phyloP scores from a whole-genome alignment of 35 echinoderm and acorn worm species.

The Heliocidaris tuberculata region DNA sequence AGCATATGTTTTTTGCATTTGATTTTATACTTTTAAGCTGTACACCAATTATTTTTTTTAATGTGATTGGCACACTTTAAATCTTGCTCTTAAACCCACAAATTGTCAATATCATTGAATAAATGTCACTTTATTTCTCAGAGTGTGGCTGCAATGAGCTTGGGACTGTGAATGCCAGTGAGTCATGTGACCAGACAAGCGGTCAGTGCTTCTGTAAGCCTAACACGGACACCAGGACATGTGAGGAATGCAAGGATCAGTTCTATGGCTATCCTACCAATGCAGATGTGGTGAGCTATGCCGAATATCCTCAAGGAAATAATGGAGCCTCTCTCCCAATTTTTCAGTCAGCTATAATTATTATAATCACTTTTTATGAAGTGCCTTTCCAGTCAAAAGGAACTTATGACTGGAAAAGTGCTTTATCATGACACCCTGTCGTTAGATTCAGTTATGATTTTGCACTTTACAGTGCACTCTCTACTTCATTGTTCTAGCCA shows the following conservation, averaged over 20 bases:
- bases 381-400: too few relatives aligned
- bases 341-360: neutral
- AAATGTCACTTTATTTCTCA: neutral
- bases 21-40: too few relatives aligned
- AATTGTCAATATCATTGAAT: neutral
- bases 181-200: conserved; percentile 65
- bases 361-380: too few relatives aligned
- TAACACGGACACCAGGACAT: conserved; percentile 57
- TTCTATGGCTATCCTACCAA: conserved; percentile 68
- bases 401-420: too few relatives aligned
- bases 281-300: conserved; percentile 52
- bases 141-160: conserved; percentile 72
- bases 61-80: too few relatives aligned
- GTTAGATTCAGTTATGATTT: too few relatives aligned
- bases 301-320: neutral
- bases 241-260: conserved; percentile 73
- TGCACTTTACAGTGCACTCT: too few relatives aligned
- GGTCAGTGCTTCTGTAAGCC: conserved; percentile 84
- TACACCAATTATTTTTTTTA: too few relatives aligned
- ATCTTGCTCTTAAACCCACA: too few relatives aligned
- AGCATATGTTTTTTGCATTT: too few relatives aligned
- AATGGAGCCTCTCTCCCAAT: neutral
- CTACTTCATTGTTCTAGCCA: too few relatives aligned
- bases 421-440: too few relatives aligned
- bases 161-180: conserved; percentile 73